Evolutionary conservation across 2,888 invertebrate species (phyloP), one percentile per base, ranked within the genome.

Genomic region (Melipona beecheii): DNA sequence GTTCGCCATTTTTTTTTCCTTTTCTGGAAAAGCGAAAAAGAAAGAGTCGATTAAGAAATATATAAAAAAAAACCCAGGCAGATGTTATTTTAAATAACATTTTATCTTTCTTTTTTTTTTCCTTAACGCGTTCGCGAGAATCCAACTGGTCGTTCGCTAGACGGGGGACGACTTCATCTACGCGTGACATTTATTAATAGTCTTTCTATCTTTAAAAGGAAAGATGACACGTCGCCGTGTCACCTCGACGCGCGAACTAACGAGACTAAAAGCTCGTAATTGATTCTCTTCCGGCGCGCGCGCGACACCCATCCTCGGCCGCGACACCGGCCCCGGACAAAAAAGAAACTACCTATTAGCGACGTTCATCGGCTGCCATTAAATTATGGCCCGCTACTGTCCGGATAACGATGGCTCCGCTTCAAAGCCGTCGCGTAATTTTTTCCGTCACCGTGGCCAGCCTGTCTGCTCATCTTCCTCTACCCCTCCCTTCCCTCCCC

Each of bases 181-280:
- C 80, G 76, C 86, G 87, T 84, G 88, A 88, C 88, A 81, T 81
- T 84, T 89, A 89, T 89, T 89, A 89, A 89, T 89, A 89, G 86
- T 78, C 77, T 85, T 89, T 86, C 88, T 89, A 87, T 89, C 89
- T 89, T 89, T 89, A 86, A 89, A 89, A 87, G 87, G 86, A 78
- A 84, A 79, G 87, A 83, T 81, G 89, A 87, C 87, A 78, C 83
- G 84, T 78, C 83, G 83, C 36, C 86, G 82, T 83, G 89, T 89
- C 89, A 80, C 65, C 79, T 75, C 83, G 89, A 74, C 83, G 76
- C 86, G 86, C 84, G 75, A 78, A 84, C 89, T 89, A 89, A 89
- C 86, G 89, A 89, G 89, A 87, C 89, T 89, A 89, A 89, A 89
- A 89, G 89, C 89, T 89, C 87, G 89, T 89, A 89, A 89, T 89